These are phyloP conservation scores for Drosophila parvula DNA, from an alignment of 1,140 invertebrate genomes.

Conservation along the genomic window DNA sequence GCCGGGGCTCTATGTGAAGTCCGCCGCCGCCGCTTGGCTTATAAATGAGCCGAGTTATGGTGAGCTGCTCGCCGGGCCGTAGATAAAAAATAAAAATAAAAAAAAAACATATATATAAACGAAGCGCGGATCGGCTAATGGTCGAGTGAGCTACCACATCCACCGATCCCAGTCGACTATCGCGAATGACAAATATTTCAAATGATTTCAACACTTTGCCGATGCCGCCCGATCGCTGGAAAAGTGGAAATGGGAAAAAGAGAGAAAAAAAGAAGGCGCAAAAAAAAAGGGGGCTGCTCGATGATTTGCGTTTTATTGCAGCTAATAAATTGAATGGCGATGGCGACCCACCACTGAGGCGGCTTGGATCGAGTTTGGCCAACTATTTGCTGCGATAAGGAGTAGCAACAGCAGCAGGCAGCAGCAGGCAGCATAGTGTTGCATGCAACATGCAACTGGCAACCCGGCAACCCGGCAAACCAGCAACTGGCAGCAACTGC, in stretches of 20 bases:
- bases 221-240: slow-evolving; percentile 23
- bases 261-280: neutral
- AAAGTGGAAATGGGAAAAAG: neutral
- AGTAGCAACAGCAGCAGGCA: slow-evolving; percentile 16
- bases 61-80: slow-evolving; percentile 32
- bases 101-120: slow-evolving; percentile 1
- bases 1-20: slow-evolving; percentile 35
- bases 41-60: slow-evolving; percentile 52
- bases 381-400: slow-evolving; percentile 74
- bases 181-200: slow-evolving; percentile 80
- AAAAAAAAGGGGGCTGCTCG: slow-evolving; percentile 5
- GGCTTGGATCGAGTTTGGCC: slow-evolving; percentile 45
- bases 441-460: slow-evolving; percentile 71
- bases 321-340: slow-evolving; percentile 81
- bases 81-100: slow-evolving; percentile 34
- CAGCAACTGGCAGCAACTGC: slow-evolving; percentile 38
- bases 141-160: slow-evolving; percentile 15
- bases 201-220: slow-evolving; percentile 82
- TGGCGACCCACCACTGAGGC: slow-evolving; percentile 72
- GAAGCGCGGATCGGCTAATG: slow-evolving; percentile 29
- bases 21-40: slow-evolving; percentile 47
- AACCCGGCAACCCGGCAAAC: slow-evolving; percentile 18
- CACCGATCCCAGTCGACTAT: slow-evolving; percentile 41
- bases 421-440: slow-evolving; percentile 22
- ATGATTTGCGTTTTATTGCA: slow-evolving; percentile 82